Base-by-base conservation (phyloP, 2,797 vertebrate species). In the Bovichtus variegatus region DNA sequence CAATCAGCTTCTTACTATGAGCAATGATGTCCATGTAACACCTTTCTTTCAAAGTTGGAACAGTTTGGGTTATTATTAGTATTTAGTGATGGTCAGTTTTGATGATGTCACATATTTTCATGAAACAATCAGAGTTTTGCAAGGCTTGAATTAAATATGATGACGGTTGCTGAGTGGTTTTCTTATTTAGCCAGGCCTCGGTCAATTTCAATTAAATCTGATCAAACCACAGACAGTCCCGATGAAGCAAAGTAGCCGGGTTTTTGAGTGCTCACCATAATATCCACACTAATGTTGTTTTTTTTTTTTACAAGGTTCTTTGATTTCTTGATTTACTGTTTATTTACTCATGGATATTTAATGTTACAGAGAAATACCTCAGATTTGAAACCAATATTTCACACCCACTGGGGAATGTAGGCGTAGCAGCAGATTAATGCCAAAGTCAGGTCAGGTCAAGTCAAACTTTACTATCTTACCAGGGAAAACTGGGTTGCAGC, bases 341-440 rank as follows among this genome's bases (percentile, higher is more conserved):
- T 15, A n/a, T 54, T 25, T 7, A 63, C 16, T 23, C 2, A 25
- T 19, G 3, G 34, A 1, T 44, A 63, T 63, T 27, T 21, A 50
- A 1, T 31, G 31, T 31, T 31, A 31, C 31, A 31, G 31, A 31
- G 31, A 8, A 31, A 31, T 31, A 31, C 31, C 8, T 31, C 23
- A 13, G 1, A 50, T 50, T 50, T 50, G 12, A 51, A 51, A 51
- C 13, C 13, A 51, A 1, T 13, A 27, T 51, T 36, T 36, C 18
- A 55, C 18, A 55, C 29, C 53, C 18, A 34, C 29, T 31, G 29
- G 34, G 29, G 53, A 19, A 23, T 41, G 31, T 31, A 31, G 31
- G 31, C 31, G 31, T 16, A 38, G 25, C 38, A 44, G 66, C 53
- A 61, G 53, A 36, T 57, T 40, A 43, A 57, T 70, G 38, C 10